Evolutionary conservation across 1,140 invertebrate species (phyloP).

Genomic region (Scaptodrosophila lebanonensis): DNA sequence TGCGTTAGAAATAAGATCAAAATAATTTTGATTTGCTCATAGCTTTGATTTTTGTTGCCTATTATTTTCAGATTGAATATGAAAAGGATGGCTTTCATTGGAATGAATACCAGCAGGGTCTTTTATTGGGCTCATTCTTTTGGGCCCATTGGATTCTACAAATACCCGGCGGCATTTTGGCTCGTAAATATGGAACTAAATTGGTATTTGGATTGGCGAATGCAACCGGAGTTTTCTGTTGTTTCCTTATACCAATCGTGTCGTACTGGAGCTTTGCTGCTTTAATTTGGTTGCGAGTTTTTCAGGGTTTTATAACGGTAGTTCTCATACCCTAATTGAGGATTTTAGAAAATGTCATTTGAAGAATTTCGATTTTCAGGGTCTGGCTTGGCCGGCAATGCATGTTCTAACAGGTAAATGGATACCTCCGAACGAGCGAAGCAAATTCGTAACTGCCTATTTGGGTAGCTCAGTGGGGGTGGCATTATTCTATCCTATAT

Average conservation of each 20-base stretch:
- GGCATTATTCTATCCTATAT: conserved; percentile 84
- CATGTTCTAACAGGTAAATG: conserved; percentile 89
- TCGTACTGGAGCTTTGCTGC: conserved; percentile 80
- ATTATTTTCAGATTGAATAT: conserved; percentile 56
- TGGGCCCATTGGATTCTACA: conserved; percentile 86
- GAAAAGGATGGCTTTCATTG: conserved; percentile 80
- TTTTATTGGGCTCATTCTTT: conserved; percentile 85
- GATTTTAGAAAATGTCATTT: neutral
- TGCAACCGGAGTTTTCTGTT: conserved; percentile 83
- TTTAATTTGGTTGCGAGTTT: conserved; percentile 81
- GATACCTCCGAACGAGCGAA: conserved; percentile 89
- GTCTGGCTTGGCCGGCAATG: conserved; percentile 86
- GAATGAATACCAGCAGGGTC: conserved; percentile 83
- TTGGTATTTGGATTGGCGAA: conserved; percentile 84
- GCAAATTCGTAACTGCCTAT: conserved; percentile 85
- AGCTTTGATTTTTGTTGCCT: conserved; percentile 11
- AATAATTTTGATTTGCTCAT: too few relatives aligned
- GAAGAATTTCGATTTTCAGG: conserved; percentile 79
- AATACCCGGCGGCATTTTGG: conserved; percentile 85
- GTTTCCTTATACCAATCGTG: conserved; percentile 83
- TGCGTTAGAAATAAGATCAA: too few relatives aligned
- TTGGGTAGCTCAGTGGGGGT: conserved; percentile 84
- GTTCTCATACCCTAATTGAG: conserved; percentile 36
- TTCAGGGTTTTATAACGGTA: conserved; percentile 87
- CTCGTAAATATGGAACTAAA: conserved; percentile 85